A percentile compares a stretch with the other conserved stretches of the same genome.
phyloP scores from a whole-genome alignment of 2,888 invertebrate species.

The Nineta flava region DNA sequence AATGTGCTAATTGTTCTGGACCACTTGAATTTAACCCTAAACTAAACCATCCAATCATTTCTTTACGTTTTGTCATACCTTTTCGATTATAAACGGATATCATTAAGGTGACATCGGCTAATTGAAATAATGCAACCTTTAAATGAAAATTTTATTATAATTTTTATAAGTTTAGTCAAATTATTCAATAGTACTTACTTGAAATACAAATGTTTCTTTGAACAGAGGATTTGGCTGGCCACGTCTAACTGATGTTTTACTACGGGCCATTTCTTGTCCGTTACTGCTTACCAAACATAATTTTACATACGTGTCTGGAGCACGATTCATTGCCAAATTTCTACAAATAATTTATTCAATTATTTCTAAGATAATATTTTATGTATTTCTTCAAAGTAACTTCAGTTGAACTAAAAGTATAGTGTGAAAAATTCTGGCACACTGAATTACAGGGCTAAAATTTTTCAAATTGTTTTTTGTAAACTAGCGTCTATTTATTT shows the following conservation, averaged over 20 bases:
- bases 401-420: no score
- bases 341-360: constrained; percentile 30
- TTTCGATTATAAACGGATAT: constrained; percentile 84
- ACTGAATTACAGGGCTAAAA: no score
- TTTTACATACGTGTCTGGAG: constrained; percentile 90
- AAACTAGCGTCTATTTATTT: no score
- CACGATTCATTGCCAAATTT: constrained; percentile 58
- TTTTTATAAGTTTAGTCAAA: not conserved
- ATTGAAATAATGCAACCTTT: constrained; percentile 85
- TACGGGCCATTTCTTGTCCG: constrained; percentile 82
- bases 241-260: constrained; percentile 81
- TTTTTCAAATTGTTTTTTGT: no score
- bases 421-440: no score
- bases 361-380: not conserved
- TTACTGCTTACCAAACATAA: constrained; percentile 80
- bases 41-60: constrained; percentile 96
- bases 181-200: constrained; percentile 35
- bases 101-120: constrained; percentile 89
- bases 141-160: not conserved
- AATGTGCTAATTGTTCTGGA: constrained; percentile 80
- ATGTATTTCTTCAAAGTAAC: no score
- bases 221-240: constrained; percentile 92
- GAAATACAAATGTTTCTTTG: constrained; percentile 92
- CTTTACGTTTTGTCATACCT: constrained; percentile 82
- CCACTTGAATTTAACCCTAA: constrained; percentile 84